Percentiles rank a stretch among this genome's conserved stretches.
These are phyloP conservation scores for Hyaena hyaena DNA, from an alignment of 2,113 vertebrate genomes.

Conservation along the genomic window DNA sequence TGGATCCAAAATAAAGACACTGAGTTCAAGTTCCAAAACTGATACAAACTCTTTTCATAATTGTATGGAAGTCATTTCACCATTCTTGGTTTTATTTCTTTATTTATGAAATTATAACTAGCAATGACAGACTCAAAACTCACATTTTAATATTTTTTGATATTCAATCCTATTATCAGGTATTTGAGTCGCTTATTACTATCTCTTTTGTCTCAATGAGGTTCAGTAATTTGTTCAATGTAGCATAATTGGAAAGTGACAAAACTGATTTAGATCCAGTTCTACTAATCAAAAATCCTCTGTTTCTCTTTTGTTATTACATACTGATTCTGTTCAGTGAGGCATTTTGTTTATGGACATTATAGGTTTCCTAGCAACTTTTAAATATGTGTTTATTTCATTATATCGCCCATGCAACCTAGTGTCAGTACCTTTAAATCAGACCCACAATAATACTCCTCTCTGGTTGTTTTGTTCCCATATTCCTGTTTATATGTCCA, in stretches of 20 bases:
- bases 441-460: neutral
- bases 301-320: neutral
- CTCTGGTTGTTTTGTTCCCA: neutral
- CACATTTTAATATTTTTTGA: neutral
- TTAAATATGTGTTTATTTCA: neutral
- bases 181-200: neutral
- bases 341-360: neutral
- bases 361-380: neutral
- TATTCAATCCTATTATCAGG: neutral
- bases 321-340: neutral
- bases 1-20: neutral
- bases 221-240: neutral
- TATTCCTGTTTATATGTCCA: neutral
- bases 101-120: neutral
- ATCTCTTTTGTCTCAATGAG: neutral
- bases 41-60: neutral
- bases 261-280: neutral
- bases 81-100: neutral
- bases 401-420: neutral
- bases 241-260: neutral
- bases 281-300: neutral
- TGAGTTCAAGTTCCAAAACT: neutral
- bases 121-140: neutral
- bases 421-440: neutral
- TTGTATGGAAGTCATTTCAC: neutral